Conservation (phyloP, 1,140 invertebrate species). For the Vanessa atalanta region DNA sequence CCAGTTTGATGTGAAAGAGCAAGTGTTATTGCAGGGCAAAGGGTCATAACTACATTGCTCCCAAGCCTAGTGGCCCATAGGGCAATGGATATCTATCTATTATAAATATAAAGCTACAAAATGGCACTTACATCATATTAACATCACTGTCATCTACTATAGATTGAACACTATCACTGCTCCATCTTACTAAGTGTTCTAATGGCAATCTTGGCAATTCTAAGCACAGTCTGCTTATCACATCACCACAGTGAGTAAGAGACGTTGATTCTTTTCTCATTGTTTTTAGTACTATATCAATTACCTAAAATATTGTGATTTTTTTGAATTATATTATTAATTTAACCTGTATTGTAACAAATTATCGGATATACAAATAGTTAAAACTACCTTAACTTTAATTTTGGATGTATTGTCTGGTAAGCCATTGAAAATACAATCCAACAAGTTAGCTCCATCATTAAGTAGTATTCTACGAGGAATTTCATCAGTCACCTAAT, state of each 20-base stretch:
- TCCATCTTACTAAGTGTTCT: slow-evolving; percentile 60
- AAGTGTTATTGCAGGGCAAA: too few species aligned
- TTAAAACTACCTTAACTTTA: slow-evolving; percentile 58
- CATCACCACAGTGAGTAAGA: slow-evolving; percentile 59
- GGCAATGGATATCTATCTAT: too few species aligned
- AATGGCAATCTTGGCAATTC: slow-evolving; percentile 53
- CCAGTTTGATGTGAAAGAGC: too few species aligned
- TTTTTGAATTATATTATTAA: background rate
- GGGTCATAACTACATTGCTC: too few species aligned
- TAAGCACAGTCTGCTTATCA: slow-evolving; percentile 59
- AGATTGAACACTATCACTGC: slow-evolving; percentile 64
- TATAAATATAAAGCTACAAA: too few species aligned
- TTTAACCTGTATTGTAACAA: too few species aligned
- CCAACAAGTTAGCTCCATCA: slow-evolving; percentile 56
- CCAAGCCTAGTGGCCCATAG: too few species aligned
- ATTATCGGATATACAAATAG: background rate
- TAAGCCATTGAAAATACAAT: slow-evolving; percentile 62
- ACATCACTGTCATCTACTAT: slow-evolving; percentile 67
- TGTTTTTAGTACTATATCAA: slow-evolving; percentile 59
- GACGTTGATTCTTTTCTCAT: slow-evolving; percentile 63
- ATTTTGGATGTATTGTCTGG: slow-evolving; percentile 43
- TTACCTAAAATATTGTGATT: slow-evolving; percentile 48
- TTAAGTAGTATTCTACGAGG: slow-evolving; percentile 50
- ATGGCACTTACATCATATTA: slow-evolving; percentile 66
- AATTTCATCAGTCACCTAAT: slow-evolving; percentile 56